These are phyloP conservation scores for Hyperopisus bebe DNA, from an alignment of 2,113 vertebrate genomes.

Conservation along the genomic window DNA sequence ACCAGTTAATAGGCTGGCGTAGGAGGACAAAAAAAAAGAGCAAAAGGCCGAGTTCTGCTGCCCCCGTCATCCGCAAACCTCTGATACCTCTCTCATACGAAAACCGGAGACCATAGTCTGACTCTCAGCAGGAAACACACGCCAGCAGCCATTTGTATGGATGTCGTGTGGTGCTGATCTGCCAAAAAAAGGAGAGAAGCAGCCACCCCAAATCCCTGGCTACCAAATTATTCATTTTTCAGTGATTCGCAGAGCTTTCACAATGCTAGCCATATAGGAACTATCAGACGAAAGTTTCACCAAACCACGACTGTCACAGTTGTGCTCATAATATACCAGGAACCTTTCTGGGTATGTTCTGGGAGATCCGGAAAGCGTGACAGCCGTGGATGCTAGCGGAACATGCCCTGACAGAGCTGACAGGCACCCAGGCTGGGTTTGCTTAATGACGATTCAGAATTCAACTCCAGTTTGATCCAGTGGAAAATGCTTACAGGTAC, in stretches of 20 bases:
- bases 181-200: neutral
- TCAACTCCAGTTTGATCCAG: neutral
- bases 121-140: neutral
- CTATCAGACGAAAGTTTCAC: neutral
- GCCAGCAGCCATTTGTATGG: neutral
- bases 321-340: neutral
- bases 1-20: neutral
- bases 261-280: neutral
- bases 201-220: neutral
- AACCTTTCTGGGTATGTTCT: neutral
- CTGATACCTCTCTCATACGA: neutral
- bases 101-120: neutral
- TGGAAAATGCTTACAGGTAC: neutral
- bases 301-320: neutral
- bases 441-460: neutral
- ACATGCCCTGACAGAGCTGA: neutral
- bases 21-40: neutral
- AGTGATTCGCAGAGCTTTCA: neutral
- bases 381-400: neutral
- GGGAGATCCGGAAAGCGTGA: neutral
- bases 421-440: neutral
- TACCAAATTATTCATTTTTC: neutral
- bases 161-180: neutral
- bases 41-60: neutral
- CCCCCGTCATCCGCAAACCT: neutral